Evolutionary conservation across 2,888 invertebrate genomes (phyloP), one percentile per base, ranked within the genome.

Genomic region (Drosophila maculinotata): DNA sequence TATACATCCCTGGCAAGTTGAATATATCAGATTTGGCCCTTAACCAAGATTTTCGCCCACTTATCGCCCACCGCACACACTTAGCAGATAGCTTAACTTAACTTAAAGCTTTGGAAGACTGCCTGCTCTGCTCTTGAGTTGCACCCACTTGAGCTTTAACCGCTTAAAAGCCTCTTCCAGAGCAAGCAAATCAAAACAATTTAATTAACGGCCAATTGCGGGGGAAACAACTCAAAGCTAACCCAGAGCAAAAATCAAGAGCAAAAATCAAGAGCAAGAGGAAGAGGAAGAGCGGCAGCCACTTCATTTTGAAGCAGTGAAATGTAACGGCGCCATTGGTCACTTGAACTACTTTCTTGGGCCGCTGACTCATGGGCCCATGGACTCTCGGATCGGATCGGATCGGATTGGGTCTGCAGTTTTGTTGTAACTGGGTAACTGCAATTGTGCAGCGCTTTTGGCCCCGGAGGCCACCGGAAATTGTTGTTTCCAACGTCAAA

Each of bases 281-380:
- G 20, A 20, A 4, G 20, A 20, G 20, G 20, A 20, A 4, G 2
- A 20, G 20, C 20, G 20, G 20, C 20, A 20, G 20, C 20, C 20
- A 75, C 79, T 78, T 62, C 66, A 81, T 35, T n/a, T 62, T 82
- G 69, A 73, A 68, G 67, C 79, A 80, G 76, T 68, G 79, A 80
- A 79, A 85, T 80, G 86, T 85, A 80, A 82, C 83, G 86, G 86
- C 86, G 86, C 86, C 83, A 64, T 79, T 76, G 79, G 86, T 66
- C 80, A 80, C 79, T 85, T 80, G 85, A 80, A 82, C 79, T 85
- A 80, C 82, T 85, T 80, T 80, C 76, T 52, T 73, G 62, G 62
- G 48, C 47, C 49, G 62, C 64, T 77, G 80, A 76, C 69, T 76
- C 79, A 79, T 79, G 70, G 39, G 7, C 12, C n/a, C 28, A 23